These are phyloP conservation scores for Dorcus hopei DNA, from an alignment of 2,888 invertebrate genomes.

Conservation along the genomic window DNA sequence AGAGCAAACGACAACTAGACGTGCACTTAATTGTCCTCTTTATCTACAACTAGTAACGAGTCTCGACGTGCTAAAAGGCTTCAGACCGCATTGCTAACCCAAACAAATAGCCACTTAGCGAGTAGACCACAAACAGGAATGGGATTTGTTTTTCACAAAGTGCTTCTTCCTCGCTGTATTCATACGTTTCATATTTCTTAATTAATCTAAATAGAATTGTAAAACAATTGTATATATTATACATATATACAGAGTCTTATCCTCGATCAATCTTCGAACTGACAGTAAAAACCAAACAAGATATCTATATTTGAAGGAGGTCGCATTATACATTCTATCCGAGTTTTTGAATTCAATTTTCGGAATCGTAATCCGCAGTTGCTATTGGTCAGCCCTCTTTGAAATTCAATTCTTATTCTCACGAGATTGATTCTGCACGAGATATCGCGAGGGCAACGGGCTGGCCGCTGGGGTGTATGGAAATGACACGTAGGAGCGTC, in stretches of 20 bases:
- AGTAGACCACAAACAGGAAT: conserved; percentile 42
- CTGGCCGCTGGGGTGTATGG: conserved; percentile 46
- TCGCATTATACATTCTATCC: conserved; percentile 50
- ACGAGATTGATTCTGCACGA: conserved; percentile 42
- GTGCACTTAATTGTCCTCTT: conserved; percentile 14
- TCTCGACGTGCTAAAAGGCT: conserved; percentile 48
- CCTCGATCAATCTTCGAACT: conserved; percentile 28
- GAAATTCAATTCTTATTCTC: conserved; percentile 51
- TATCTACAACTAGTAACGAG: conserved; percentile 44
- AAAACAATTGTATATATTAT: neutral
- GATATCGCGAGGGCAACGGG: conserved; percentile 38
- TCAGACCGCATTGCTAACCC: conserved; percentile 36
- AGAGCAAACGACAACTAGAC: conserved; percentile 8
- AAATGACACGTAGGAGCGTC: conserved; percentile 41
- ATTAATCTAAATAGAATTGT: neutral
- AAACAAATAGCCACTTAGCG: conserved; percentile 50
- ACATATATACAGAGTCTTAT: conserved; percentile 1
- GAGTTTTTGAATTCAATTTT: conserved; percentile 54
- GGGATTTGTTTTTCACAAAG: neutral
- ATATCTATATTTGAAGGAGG: conserved; percentile 35
- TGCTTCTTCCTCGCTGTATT: neutral
- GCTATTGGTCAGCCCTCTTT: conserved; percentile 51
- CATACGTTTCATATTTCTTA: neutral
- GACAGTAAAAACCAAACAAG: conserved; percentile 39
- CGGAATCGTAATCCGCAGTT: conserved; percentile 49